These are phyloP conservation scores for Periophthalmus modestus DNA, from an alignment of 2,113 vertebrate species.

Conservation along the genomic window DNA sequence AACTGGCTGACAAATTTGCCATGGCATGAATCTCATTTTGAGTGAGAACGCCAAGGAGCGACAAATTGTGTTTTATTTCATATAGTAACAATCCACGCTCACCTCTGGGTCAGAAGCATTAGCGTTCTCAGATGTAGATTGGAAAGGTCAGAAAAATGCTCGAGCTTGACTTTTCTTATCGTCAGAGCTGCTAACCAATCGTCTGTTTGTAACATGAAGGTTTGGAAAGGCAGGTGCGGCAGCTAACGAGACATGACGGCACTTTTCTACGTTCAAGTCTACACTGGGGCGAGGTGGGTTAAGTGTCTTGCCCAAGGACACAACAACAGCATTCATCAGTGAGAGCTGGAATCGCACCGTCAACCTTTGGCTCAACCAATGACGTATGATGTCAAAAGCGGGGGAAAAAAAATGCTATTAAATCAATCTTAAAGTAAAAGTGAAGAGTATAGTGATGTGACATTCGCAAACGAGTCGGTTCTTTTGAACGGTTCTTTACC, in stretches of 20 bases:
- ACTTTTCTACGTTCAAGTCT: too few relatives aligned
- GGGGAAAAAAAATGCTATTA: too few relatives aligned
- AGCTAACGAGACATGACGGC: neutral
- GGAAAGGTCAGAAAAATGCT: neutral
- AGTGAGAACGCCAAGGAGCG: neutral
- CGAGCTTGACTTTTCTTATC: neutral
- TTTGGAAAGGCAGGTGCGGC: neutral
- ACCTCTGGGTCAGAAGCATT: neutral
- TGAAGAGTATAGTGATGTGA: too few relatives aligned
- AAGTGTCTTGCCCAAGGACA: too few relatives aligned
- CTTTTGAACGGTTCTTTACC: too few relatives aligned
- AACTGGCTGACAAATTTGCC: neutral
- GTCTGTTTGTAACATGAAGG: neutral
- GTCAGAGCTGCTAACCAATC: neutral
- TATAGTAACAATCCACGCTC: conserved; percentile 1
- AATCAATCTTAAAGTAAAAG: too few relatives aligned
- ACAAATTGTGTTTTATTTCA: neutral
- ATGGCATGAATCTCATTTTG: neutral
- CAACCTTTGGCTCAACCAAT: too few relatives aligned
- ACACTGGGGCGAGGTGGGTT: too few relatives aligned
- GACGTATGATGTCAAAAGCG: too few relatives aligned
- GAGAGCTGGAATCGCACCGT: too few relatives aligned
- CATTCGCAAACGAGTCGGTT: too few relatives aligned
- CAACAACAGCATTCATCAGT: too few relatives aligned
- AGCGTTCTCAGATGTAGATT: neutral